A percentile compares a stretch with the other conserved stretches of the same genome.
phyloP scores from a whole-genome alignment of 1,140 invertebrate species.

The Caerostris darwini region DNA sequence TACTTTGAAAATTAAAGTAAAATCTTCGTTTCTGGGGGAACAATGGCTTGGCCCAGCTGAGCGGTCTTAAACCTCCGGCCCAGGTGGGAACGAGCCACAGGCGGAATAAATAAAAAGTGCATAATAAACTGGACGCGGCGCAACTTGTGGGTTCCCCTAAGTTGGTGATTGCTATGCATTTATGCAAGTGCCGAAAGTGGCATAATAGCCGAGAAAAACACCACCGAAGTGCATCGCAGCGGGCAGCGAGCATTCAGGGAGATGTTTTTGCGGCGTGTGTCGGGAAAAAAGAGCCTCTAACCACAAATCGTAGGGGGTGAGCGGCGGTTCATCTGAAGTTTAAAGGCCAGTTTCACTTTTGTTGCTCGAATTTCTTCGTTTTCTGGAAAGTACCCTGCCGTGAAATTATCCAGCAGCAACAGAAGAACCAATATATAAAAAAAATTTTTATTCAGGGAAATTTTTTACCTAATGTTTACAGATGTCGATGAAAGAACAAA shows the following conservation, averaged over 20 bases:
- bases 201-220: conserved; percentile 30
- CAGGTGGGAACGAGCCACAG: background rate
- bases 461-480: too few relatives aligned
- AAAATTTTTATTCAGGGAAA: too few relatives aligned
- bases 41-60: background rate
- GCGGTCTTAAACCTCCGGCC: background rate
- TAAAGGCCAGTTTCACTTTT: background rate
- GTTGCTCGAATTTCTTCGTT: background rate
- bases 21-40: too few relatives aligned
- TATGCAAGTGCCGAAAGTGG: conserved; percentile 4
- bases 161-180: conserved; percentile 5
- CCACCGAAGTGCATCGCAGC: background rate
- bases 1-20: too few relatives aligned
- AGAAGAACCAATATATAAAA: background rate
- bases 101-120: background rate
- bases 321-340: conserved; percentile 26
- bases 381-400: background rate
- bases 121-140: background rate
- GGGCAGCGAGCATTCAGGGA: background rate
- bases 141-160: background rate
- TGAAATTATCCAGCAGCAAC: background rate
- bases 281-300: background rate
- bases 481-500: too few relatives aligned
- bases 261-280: conserved; percentile 23
- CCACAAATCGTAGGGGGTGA: background rate